Conservation (phyloP, 2,888 invertebrate genomes). For the Poecilus cupreus region DNA sequence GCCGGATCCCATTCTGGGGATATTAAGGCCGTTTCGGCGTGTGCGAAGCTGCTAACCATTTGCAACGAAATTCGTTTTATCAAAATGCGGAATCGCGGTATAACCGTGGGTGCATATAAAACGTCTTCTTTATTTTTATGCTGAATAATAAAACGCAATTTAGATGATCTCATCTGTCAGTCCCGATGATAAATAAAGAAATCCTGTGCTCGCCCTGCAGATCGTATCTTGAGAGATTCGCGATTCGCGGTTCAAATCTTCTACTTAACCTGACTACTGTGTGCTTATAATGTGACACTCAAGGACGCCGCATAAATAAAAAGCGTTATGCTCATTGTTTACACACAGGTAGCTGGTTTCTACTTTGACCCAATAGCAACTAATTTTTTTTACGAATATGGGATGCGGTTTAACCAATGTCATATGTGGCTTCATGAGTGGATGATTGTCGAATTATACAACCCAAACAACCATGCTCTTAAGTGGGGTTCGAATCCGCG, state of each 20-base stretch:
- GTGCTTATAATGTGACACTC: background rate
- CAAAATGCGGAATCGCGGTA: constrained; percentile 44
- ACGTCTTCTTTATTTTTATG: constrained; percentile 54
- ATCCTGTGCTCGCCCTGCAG: background rate
- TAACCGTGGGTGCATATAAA: constrained; percentile 55
- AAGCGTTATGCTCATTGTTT: background rate
- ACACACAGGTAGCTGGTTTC: background rate
- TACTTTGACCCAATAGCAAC: too few relatives aligned
- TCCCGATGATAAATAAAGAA: constrained; percentile 50
- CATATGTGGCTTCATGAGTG: too few relatives aligned
- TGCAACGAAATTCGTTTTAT: constrained; percentile 45
- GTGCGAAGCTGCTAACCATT: constrained; percentile 16
- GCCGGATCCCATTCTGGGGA: background rate
- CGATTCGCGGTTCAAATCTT: background rate
- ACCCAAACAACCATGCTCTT: too few relatives aligned
- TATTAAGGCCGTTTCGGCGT: constrained; percentile 25
- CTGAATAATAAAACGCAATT: constrained; percentile 53
- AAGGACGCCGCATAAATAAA: constrained; percentile 14
- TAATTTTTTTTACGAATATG: too few relatives aligned
- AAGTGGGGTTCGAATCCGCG: too few relatives aligned
- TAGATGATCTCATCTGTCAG: constrained; percentile 55
- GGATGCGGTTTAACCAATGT: too few relatives aligned
- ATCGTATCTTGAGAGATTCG: constrained; percentile 5
- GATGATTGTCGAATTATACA: too few relatives aligned
- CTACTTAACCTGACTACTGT: constrained; percentile 20